phyloP scores from a whole-genome alignment of 1,140 invertebrate species.

The Saccostrea echinata region DNA sequence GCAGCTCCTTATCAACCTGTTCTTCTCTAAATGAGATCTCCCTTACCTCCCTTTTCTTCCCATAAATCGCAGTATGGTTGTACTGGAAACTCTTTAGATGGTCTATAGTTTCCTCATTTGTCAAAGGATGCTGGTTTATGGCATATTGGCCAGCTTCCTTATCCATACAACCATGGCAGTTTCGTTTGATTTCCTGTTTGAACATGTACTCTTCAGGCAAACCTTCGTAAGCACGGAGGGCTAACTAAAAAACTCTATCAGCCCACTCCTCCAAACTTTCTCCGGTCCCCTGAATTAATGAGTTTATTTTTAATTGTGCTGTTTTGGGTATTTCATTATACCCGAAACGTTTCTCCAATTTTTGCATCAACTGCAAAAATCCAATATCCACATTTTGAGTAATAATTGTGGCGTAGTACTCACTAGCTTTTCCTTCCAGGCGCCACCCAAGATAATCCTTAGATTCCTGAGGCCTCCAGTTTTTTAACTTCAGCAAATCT shows the following conservation, averaged over 20 bases:
- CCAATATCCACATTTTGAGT: neutral
- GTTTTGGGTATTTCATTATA: neutral
- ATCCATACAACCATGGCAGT: neutral
- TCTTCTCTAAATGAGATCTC: neutral
- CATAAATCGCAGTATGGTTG: neutral
- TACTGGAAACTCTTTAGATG: neutral
- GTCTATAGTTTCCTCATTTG: neutral
- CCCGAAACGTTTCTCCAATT: no score
- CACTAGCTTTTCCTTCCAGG: neutral
- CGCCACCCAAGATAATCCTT: neutral
- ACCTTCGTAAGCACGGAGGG: no score
- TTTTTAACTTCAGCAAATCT: no score
- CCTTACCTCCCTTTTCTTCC: neutral
- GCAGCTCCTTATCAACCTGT: neutral
- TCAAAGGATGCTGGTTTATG: neutral
- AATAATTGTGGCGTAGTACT: neutral
- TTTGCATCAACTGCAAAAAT: no score
- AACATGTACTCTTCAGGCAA: no score
- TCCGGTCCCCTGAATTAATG: neutral
- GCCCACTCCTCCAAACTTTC: neutral
- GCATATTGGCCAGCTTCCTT: neutral
- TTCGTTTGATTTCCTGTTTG: neutral
- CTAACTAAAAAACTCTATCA: no score
- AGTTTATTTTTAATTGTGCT: neutral
- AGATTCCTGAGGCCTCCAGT: no score